Percentiles rank a stretch among this genome's conserved stretches.
Evolutionary conservation across 1,140 invertebrate species (phyloP).

Genomic region (Solenopsis invicta): DNA sequence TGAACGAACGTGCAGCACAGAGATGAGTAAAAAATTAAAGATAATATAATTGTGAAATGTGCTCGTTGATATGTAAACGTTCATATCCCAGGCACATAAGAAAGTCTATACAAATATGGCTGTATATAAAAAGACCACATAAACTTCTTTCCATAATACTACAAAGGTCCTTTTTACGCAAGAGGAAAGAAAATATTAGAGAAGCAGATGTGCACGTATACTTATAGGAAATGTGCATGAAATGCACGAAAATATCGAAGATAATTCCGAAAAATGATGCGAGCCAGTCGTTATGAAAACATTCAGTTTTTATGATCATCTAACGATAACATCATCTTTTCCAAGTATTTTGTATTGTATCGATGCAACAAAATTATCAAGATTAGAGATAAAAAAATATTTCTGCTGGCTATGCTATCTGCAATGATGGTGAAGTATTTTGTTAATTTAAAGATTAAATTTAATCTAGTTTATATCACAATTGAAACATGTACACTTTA

Average conservation of each 20-base stretch:
- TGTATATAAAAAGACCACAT: constrained; percentile 21
- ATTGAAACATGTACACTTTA: background rate
- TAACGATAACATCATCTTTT: constrained; percentile 16
- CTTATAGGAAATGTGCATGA: constrained; percentile 34
- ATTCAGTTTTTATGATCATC: background rate
- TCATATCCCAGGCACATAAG: background rate
- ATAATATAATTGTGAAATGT: background rate
- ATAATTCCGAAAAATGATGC: constrained; percentile 24
- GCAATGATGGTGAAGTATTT: background rate
- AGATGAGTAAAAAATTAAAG: background rate
- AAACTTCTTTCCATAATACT: constrained; percentile 32
- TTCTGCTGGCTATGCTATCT: background rate
- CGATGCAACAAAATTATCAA: background rate
- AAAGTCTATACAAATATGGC: constrained; percentile 15
- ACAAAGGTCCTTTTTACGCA: constrained; percentile 34
- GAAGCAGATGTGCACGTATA: constrained; percentile 19
- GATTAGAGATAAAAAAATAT: background rate
- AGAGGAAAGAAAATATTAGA: constrained; percentile 34
- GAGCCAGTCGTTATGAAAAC: constrained; percentile 13
- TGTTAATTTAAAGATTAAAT: constrained; percentile 11
- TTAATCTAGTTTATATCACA: background rate
- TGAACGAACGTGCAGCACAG: background rate
- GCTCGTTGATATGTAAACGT: background rate
- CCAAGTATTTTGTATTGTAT: background rate
- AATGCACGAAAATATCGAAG: constrained; percentile 17